These are phyloP conservation scores for Phocides pigmalion DNA, from an alignment of 1,140 invertebrate genomes.

Conservation along the genomic window DNA sequence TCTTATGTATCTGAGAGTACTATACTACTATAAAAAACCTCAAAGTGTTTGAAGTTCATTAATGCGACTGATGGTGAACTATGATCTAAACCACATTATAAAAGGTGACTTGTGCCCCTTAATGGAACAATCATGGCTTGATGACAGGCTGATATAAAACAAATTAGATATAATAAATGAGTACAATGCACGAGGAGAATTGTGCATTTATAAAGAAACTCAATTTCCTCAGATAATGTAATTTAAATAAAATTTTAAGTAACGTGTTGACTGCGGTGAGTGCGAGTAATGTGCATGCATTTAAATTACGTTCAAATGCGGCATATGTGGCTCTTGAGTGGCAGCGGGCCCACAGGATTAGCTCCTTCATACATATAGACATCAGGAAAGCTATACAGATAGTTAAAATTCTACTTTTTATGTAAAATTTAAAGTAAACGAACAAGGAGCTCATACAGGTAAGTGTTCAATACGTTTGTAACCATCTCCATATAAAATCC, in stretches of 20 bases:
- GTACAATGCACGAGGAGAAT: conserved; percentile 4
- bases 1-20: too few species aligned
- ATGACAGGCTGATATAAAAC: too few species aligned
- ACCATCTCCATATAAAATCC: too few species aligned
- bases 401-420: conserved; percentile 9
- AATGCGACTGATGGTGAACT: too few species aligned
- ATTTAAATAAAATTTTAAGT: conserved; percentile 64
- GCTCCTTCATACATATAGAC: conserved; percentile 31
- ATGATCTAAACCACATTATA: too few species aligned
- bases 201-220: conserved; percentile 20
- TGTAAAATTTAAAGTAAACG: too few species aligned
- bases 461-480: too few species aligned
- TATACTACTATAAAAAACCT: too few species aligned
- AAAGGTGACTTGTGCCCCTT: too few species aligned
- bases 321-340: conserved; percentile 47
- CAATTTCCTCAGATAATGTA: conserved; percentile 29
- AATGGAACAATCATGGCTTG: too few species aligned
- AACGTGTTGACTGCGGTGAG: conserved; percentile 49
- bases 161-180: not conserved
- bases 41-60: too few species aligned
- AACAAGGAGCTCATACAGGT: too few species aligned
- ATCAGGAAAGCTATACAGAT: conserved; percentile 3
- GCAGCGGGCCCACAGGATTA: conserved; percentile 37
- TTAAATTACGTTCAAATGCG: conserved; percentile 69
- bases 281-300: conserved; percentile 65